Base-by-base conservation (phyloP, 1,140 invertebrate genomes). In the Lerema accius region DNA sequence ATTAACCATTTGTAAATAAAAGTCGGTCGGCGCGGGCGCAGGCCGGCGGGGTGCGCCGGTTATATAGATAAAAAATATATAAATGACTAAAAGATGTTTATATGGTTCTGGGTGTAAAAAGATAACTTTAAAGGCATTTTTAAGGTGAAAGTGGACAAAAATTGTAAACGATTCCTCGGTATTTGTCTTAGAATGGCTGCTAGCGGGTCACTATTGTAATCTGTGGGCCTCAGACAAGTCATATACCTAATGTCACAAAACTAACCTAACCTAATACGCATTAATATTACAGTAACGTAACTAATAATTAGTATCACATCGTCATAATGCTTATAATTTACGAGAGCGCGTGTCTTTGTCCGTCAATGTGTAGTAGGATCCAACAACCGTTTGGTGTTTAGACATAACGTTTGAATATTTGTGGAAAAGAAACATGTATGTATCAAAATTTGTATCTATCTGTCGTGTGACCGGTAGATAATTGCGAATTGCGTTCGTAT, bases 301-400 rank as follows among this genome's bases (percentile, higher is more conserved):
- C 80, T 76, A 86, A 82, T 84, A 86, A 80, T 86, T 60, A 84
- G 84, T 89, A 85, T 89, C 86, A 91, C 89, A 91, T 91, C 90
- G 85, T 91, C 88, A 91, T 91, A 91, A 85, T 91, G 90, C 90
- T 91, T 91, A 90, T 90, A 81, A 88, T 91, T 91, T 91, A 86
- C 80, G 89, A 90, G 89, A 90, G 90, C 87, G 90, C 91, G 90
- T 91, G 90, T 91, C 88, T 89, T 90, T 91, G 90, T 92, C 90
- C 82, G 80, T 91, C 87, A 90, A 88, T 91, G 89, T 91, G 19
- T 90, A n/a, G n/a, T 89, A 89, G 88, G 77, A 86, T 67, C 76
- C 87, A 85, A 85, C 87, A 86, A 89, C 83, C 86, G 85, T 89
- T 90, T 66, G 87, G 75, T 90, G 89, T 91, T 83, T 92, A 91